Evolutionary conservation across 2,888 invertebrate species (phyloP).

Genomic region (Rhogogaster chlorosoma): DNA sequence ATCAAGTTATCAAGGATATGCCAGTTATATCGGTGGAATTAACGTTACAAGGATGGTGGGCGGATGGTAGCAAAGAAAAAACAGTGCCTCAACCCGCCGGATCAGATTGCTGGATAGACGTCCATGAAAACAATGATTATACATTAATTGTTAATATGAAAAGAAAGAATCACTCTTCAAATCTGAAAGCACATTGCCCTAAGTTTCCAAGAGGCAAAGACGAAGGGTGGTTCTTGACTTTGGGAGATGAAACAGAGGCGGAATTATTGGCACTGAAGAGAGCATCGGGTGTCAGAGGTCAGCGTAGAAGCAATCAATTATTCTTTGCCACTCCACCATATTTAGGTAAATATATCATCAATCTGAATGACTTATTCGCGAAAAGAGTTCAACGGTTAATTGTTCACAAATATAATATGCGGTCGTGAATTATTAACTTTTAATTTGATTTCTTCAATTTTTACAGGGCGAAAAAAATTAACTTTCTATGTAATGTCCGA

Average conservation of each 20-base stretch:
- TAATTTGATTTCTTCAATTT: conserved; percentile 58
- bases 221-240: conserved; percentile 96
- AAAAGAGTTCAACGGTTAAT: not conserved
- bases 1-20: conserved; percentile 71
- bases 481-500: conserved; percentile 94
- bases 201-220: conserved; percentile 96
- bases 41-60: conserved; percentile 62
- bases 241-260: conserved; percentile 86
- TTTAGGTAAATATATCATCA: conserved; percentile 74
- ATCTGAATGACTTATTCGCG: not conserved
- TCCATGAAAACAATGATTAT: conserved; percentile 81
- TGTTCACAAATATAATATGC: not conserved
- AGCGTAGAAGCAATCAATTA: conserved; percentile 79
- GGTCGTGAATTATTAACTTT: not conserved
- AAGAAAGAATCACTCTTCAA: conserved; percentile 80
- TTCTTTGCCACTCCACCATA: conserved; percentile 83
- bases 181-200: conserved; percentile 86
- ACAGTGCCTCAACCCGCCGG: conserved; percentile 58
- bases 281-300: conserved; percentile 80
- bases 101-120: conserved; percentile 59
- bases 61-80: conserved; percentile 54
- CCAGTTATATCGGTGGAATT: conserved; percentile 71
- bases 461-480: conserved; percentile 87
- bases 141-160: conserved; percentile 82
- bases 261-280: conserved; percentile 93